Conservation (phyloP, 2,888 invertebrate species). For the Serripes groenlandicus region DNA sequence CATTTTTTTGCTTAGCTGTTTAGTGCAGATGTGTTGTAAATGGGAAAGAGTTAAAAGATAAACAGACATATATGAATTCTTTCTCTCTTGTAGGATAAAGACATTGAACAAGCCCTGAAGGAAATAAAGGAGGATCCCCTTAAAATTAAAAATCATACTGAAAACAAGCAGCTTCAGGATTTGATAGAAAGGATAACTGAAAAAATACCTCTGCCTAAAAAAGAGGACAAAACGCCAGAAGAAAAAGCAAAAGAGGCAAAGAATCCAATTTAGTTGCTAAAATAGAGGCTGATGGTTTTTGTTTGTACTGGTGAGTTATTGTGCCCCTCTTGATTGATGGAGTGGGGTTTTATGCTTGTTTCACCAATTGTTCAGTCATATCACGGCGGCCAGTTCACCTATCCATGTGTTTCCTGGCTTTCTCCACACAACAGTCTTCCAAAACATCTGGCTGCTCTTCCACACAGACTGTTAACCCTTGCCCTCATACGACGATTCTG, state of each 20-base stretch:
- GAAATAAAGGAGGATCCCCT: conserved; percentile 33
- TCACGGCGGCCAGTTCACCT: too few relatives aligned
- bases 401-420: too few relatives aligned
- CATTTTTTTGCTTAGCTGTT: background rate
- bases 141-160: conserved; percentile 32
- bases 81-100: conserved; percentile 11
- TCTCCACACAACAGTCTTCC: too few relatives aligned
- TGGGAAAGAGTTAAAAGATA: background rate
- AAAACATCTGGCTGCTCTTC: too few relatives aligned
- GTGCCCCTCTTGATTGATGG: too few relatives aligned
- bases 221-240: background rate
- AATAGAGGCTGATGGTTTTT: background rate
- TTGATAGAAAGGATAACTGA: conserved; percentile 24
- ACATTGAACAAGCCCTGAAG: conserved; percentile 13
- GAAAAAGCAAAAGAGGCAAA: background rate
- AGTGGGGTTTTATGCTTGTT: too few relatives aligned
- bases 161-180: conserved; percentile 17
- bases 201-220: conserved; percentile 7
- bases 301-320: too few relatives aligned
- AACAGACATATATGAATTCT: background rate
- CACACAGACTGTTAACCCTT: too few relatives aligned
- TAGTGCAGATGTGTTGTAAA: background rate
- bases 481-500: too few relatives aligned
- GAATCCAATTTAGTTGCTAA: background rate
- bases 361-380: too few relatives aligned